Conservation (phyloP, 2,113 vertebrate species). For the Thunnus thynnus region DNA sequence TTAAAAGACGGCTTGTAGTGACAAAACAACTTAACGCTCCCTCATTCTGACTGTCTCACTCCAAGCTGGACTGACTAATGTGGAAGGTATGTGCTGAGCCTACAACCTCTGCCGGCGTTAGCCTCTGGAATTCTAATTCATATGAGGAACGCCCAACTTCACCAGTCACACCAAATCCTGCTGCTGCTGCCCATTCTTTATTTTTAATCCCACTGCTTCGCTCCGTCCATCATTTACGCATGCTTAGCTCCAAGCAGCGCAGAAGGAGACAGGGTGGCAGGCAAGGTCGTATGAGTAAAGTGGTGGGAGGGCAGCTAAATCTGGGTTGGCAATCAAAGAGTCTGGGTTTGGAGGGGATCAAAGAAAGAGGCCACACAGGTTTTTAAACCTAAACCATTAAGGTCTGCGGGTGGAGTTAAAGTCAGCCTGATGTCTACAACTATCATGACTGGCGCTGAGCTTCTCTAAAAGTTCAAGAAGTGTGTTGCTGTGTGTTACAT, state of each 20-base stretch:
- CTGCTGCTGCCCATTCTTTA: slow-evolving; percentile 65
- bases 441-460: neutral
- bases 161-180: slow-evolving; percentile 73
- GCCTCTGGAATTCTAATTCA: slow-evolving; percentile 83
- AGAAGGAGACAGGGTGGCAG: slow-evolving; percentile 51
- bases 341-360: slow-evolving; percentile 66
- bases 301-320: slow-evolving; percentile 60
- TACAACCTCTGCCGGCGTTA: slow-evolving; percentile 72
- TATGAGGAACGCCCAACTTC: slow-evolving; percentile 76
- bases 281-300: slow-evolving; percentile 8
- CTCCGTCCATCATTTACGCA: slow-evolving; percentile 69
- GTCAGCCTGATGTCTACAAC: neutral
- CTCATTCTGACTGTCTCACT: slow-evolving; percentile 61
- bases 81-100: slow-evolving; percentile 85
- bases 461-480: slow-evolving; percentile 7
- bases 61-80: slow-evolving; percentile 76
- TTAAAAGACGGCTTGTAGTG: slow-evolving; percentile 19
- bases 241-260: slow-evolving; percentile 69
- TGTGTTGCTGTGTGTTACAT: neutral
- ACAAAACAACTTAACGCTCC: slow-evolving; percentile 59
- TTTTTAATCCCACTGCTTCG: slow-evolving; percentile 67
- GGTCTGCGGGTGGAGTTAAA: slow-evolving; percentile 31
- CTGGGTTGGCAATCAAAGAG: slow-evolving; percentile 67
- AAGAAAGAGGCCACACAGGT: slow-evolving; percentile 71
- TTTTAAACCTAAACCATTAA: slow-evolving; percentile 49